Percentiles rank a stretch among this genome's conserved stretches.
Evolutionary conservation across 2,888 invertebrate genomes (phyloP).

Genomic region (Eulithis prunata): DNA sequence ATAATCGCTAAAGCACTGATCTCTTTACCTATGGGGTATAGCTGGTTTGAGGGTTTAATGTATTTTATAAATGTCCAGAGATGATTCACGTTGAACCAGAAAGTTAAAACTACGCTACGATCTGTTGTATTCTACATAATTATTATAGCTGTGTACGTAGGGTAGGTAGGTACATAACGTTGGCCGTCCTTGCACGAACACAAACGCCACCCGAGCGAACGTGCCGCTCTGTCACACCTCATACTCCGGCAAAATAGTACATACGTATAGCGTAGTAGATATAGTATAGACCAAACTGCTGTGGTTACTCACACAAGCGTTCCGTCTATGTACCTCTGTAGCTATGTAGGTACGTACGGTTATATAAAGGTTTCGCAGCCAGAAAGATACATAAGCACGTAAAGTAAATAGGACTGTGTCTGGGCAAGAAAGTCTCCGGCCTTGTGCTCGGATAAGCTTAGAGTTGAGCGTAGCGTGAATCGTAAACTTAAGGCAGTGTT

Average conservation of each 20-base stretch:
- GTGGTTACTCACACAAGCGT: conserved; percentile 43
- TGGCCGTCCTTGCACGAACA: conserved; percentile 42
- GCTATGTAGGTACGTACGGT: conserved; percentile 38
- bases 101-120: conserved; percentile 24
- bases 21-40: too few relatives aligned
- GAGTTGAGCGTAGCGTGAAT: conserved; percentile 35
- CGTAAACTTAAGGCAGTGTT: conserved; percentile 25
- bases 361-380: conserved; percentile 42
- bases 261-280: conserved; percentile 29
- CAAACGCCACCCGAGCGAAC: conserved; percentile 38
- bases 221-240: conserved; percentile 44
- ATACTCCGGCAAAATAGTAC: conserved; percentile 34
- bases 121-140: conserved; percentile 25
- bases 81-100: conserved; percentile 18
- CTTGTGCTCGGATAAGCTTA: conserved; percentile 31
- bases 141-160: conserved; percentile 14
- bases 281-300: conserved; percentile 35
- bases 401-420: conserved; percentile 42
- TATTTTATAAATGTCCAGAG: background rate
- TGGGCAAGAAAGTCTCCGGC: conserved; percentile 35
- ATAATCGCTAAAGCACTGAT: background rate
- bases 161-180: conserved; percentile 20
- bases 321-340: conserved; percentile 39
- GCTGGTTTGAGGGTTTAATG: too few relatives aligned
- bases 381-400: conserved; percentile 42